Conservation (phyloP, 2,888 invertebrate genomes). For the Apotomis turbidana region DNA sequence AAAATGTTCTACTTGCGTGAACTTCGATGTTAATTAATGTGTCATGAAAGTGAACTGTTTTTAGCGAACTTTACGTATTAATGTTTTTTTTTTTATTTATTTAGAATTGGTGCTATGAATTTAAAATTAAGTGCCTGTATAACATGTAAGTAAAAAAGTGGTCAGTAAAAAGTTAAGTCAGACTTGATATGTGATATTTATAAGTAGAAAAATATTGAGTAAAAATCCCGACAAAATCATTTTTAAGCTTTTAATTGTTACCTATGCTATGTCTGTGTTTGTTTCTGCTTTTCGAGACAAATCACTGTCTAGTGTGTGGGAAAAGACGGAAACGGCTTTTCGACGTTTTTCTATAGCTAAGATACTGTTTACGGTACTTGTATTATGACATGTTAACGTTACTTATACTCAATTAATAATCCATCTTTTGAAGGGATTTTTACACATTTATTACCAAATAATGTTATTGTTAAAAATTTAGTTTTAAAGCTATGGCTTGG, state of each 20-base stretch:
- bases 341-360: background rate
- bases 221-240: constrained; percentile 2
- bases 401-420: background rate
- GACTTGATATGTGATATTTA: constrained; percentile 29
- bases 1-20: background rate
- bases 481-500: background rate
- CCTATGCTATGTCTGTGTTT: background rate
- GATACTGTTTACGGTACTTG: background rate
- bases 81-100: background rate
- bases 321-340: background rate
- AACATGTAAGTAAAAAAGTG: background rate
- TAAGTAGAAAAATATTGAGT: constrained; percentile 6
- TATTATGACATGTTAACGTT: background rate
- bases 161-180: constrained; percentile 21
- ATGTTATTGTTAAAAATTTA: constrained; percentile 19
- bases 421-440: constrained; percentile 18
- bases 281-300: background rate
- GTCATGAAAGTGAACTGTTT: background rate
- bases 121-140: constrained; percentile 23
- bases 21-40: background rate
- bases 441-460: background rate
- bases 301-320: too few species aligned
- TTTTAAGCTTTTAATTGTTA: background rate
- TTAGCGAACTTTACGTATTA: constrained; percentile 8
- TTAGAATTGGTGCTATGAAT: constrained; percentile 8